A percentile compares a stretch with the other conserved stretches of the same genome.
Conservation (phyloP, 2,797 vertebrate species). For the Macrochelys suwanniensis region DNA sequence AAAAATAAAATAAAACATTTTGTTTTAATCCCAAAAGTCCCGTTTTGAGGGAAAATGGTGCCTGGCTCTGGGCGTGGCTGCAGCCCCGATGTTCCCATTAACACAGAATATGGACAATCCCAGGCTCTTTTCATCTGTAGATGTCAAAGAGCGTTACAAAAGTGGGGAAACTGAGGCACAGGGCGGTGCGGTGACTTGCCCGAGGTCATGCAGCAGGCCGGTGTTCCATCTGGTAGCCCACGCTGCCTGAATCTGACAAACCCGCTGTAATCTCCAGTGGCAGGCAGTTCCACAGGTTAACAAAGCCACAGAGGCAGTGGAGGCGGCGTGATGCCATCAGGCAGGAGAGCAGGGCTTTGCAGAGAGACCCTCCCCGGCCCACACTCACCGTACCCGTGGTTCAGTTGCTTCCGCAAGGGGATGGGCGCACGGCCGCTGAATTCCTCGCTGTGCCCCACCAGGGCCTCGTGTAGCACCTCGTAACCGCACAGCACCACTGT, state of each 20-base stretch:
- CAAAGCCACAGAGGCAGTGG: neutral
- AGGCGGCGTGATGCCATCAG: neutral
- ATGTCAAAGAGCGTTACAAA: too few species aligned
- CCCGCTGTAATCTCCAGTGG: neutral
- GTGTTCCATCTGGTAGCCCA: neutral
- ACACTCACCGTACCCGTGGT: neutral
- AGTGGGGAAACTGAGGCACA: neutral
- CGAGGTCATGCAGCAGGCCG: neutral
- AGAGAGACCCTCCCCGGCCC: neutral
- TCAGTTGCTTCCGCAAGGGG: accelerated
- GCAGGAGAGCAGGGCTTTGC: neutral
- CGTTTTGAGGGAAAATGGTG: neutral
- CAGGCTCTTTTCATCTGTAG: too few species aligned
- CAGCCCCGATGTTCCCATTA: too few species aligned
- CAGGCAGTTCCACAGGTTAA: neutral
- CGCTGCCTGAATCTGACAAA: neutral
- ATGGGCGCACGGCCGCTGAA: neutral
- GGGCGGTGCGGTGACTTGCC: neutral
- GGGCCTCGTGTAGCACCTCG: neutral
- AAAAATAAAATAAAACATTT: too few species aligned
- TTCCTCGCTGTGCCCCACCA: neutral
- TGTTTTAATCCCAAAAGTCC: neutral
- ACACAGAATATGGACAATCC: neutral
- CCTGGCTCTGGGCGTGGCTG: too few species aligned
- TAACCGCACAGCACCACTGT: neutral